Evolutionary conservation across 2,113 vertebrate genomes (phyloP).

Genomic region (Cranoglanis bouderius): DNA sequence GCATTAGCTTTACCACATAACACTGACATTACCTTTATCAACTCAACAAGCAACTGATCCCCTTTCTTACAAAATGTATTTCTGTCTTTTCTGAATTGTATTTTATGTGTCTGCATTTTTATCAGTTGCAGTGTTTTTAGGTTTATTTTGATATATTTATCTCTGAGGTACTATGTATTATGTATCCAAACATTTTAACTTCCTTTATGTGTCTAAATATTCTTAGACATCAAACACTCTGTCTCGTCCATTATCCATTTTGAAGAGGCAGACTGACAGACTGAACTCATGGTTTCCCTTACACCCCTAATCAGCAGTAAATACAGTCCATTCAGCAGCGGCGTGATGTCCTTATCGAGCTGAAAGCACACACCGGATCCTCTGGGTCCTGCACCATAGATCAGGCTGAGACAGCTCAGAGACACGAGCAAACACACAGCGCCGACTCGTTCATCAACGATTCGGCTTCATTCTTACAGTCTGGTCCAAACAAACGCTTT

Average conservation of each 20-base stretch:
- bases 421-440: not conserved
- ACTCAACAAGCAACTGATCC: not conserved
- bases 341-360: slow-evolving; percentile 43
- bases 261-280: slow-evolving; percentile 13
- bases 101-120: not conserved
- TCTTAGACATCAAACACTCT: not conserved
- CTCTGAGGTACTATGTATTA: not conserved
- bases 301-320: slow-evolving; percentile 43
- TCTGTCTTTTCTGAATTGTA: not conserved
- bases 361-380: slow-evolving; percentile 36
- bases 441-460: not conserved
- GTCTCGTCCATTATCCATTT: slow-evolving; percentile 11
- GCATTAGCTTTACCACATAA: not conserved
- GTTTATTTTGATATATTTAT: not conserved
- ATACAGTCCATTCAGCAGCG: slow-evolving; percentile 44
- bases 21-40: not conserved
- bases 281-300: not conserved
- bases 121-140: not conserved
- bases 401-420: slow-evolving; percentile 13
- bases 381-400: slow-evolving; percentile 16
- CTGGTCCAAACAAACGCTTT: not conserved
- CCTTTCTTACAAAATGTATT: not conserved
- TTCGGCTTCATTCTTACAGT: not conserved
- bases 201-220: not conserved
- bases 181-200: not conserved